Evolutionary conservation across 2,797 vertebrate genomes (phyloP), one percentile per base, ranked within the genome.

Genomic region (Bovichtus diacanthus): DNA sequence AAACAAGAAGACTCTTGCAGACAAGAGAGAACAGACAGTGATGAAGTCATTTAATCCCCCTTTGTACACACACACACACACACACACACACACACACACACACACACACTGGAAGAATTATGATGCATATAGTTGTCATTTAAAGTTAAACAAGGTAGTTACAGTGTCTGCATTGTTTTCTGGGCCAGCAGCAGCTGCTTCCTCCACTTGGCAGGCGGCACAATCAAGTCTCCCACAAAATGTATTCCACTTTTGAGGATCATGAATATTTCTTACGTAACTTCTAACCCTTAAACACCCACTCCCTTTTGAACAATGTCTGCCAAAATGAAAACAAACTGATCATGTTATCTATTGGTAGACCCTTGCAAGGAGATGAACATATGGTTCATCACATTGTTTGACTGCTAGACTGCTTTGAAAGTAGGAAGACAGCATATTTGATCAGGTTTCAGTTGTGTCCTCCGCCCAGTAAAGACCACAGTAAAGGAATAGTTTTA

Each of bases 121-220:
- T 85, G 87, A 88, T 91, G 86, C 83, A 81, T 87, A 83, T 88
- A 93, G 92, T 88, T 83, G 76, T 91, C 90, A 87, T 93, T 88
- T 86, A 66, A 86, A 85, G 74, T 81, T 81, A 89, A 88, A 91
- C 89, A 91, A 92, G 91, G 88, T 85, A 70, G 69, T 88, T 91
- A 82, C 74, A 85, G 76, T 74, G 84, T 87, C 65, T 83, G 90
- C 87, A 90, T 91, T 90, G 90, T 93, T 93, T 94, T 92, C 90
- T 84, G 80, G 50, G 77, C 74, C 86, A 80, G 70, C 75, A 80
- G 86, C 85, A 91, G 84, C 88, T 89, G 87, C 85, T 95, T 95
- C 94, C 93, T 94, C 70, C 63, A 67, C 86, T 88, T 90, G 87
- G 85, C 83, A 46, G 64, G 70, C 65, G 83, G 60, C 65, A 75